Conservation (phyloP, 1,140 invertebrate species). For the Hyles euphorbiae region DNA sequence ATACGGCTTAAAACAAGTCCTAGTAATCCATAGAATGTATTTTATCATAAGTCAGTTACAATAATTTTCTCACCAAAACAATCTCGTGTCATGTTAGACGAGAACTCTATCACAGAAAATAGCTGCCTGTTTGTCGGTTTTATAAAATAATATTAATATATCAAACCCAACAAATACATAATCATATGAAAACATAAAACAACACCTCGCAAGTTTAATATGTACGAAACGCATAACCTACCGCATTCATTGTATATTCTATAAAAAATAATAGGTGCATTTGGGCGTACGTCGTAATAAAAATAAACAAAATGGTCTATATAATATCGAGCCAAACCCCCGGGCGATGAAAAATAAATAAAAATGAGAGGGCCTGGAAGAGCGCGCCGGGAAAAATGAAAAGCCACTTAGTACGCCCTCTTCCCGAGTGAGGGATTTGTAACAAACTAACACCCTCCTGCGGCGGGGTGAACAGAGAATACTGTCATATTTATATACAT, state of each 20-base stretch:
- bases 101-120: too few relatives aligned
- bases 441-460: constrained; percentile 13
- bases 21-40: too few relatives aligned
- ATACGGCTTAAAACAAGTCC: too few relatives aligned
- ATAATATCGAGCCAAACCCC: constrained; percentile 48
- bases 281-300: constrained; percentile 54
- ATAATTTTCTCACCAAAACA: too few relatives aligned
- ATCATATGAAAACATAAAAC: too few relatives aligned
- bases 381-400: constrained; percentile 42
- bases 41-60: too few relatives aligned
- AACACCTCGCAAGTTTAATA: neutral
- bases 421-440: constrained; percentile 22
- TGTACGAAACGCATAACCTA: neutral
- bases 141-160: too few relatives aligned
- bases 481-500: neutral
- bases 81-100: too few relatives aligned
- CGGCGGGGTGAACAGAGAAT: neutral
- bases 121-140: too few relatives aligned
- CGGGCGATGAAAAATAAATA: constrained; percentile 68
- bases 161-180: too few relatives aligned
- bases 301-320: constrained; percentile 60
- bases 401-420: constrained; percentile 37
- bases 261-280: constrained; percentile 50
- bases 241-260: constrained; percentile 35
- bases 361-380: constrained; percentile 33